Evolutionary conservation across 2,888 invertebrate genomes (phyloP).

Genomic region (Pristionchus mayeri): DNA sequence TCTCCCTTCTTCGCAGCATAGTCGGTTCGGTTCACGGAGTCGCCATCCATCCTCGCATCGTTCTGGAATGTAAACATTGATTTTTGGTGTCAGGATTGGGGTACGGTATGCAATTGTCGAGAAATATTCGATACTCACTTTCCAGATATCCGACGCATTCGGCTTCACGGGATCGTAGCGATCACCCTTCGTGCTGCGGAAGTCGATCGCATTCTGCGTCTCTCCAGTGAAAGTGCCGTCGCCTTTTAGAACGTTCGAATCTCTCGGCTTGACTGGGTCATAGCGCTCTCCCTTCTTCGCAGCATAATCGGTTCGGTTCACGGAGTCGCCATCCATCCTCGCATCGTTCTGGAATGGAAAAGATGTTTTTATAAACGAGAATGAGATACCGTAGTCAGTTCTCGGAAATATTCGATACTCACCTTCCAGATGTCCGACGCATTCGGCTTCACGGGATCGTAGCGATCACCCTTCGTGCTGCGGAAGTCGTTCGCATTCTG

Average conservation of each 20-base stretch:
- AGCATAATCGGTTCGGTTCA: conserved; percentile 26
- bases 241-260: conserved; percentile 26
- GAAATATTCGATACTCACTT: conserved; percentile 45
- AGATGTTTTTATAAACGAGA: neutral
- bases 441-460: neutral
- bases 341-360: neutral
- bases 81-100: neutral
- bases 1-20: conserved; percentile 54
- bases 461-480: conserved; percentile 16
- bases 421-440: conserved; percentile 54
- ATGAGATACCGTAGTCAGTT: too few relatives aligned
- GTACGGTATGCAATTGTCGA: neutral
- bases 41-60: neutral
- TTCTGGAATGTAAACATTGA: conserved; percentile 12
- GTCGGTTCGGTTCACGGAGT: neutral
- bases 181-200: conserved; percentile 55
- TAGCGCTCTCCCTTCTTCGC: conserved; percentile 11
- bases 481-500: conserved; percentile 37
- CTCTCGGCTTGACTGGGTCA: conserved; percentile 3
- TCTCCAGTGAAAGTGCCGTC: conserved; percentile 12
- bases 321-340: conserved; percentile 45
- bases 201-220: conserved; percentile 56
- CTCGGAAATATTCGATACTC: too few relatives aligned
- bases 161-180: conserved; percentile 57
- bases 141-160: conserved; percentile 61